Conservation (phyloP, 1,140 invertebrate species). For the Drosophila chauvacae region DNA sequence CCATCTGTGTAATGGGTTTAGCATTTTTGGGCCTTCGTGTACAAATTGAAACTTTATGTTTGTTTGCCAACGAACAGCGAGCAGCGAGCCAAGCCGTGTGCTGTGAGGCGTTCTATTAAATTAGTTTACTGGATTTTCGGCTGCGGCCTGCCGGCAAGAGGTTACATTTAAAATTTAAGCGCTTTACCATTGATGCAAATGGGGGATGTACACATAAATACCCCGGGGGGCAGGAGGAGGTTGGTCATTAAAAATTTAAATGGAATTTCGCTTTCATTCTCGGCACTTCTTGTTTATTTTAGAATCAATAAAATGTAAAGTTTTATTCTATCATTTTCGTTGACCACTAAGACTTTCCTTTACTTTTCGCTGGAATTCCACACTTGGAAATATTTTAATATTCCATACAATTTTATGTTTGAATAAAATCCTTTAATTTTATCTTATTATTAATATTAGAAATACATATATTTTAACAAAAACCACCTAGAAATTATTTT, state of each 20-base stretch:
- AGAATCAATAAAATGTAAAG: conserved; percentile 4
- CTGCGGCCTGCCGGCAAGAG: conserved; percentile 11
- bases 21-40: conserved; percentile 57
- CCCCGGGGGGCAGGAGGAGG: not conserved
- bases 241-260: conserved; percentile 3
- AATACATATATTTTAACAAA: no score
- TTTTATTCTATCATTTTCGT: not conserved
- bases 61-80: conserved; percentile 48
- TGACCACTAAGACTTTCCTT: not conserved
- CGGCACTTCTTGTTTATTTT: conserved; percentile 15
- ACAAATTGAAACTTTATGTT: conserved; percentile 70
- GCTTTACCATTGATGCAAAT: conserved; percentile 24
- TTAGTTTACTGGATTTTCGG: conserved; percentile 59
- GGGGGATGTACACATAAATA: conserved; percentile 6
- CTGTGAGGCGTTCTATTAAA: conserved; percentile 57
- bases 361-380: not conserved
- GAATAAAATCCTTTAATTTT: not conserved
- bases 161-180: conserved; percentile 44
- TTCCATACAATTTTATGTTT: no score
- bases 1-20: conserved; percentile 63
- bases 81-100: conserved; percentile 20
- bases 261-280: conserved; percentile 1
- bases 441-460: not conserved
- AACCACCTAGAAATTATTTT: no score
- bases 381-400: not conserved